A percentile compares a stretch with the other conserved stretches of the same genome.
Evolutionary conservation across 2,113 vertebrate species (phyloP).

Genomic region (Tragelaphus scriptus): DNA sequence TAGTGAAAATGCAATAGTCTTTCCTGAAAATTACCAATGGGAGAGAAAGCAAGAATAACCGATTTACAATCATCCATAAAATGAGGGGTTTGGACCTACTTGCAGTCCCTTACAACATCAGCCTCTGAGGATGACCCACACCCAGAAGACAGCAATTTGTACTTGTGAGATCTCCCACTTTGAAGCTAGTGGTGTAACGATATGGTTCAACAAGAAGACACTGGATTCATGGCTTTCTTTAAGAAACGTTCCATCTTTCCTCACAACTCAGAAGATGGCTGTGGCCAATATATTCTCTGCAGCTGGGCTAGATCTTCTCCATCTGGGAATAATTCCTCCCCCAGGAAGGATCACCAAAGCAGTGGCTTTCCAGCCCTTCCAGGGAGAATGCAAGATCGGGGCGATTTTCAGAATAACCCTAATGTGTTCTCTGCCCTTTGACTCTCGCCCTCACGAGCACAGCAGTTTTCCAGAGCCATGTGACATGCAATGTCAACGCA

Average conservation of each 20-base stretch:
- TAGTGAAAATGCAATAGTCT: slow-evolving; percentile 3
- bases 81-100: neutral
- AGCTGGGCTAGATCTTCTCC: neutral
- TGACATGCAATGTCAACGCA: fast-evolving
- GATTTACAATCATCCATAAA: neutral
- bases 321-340: neutral
- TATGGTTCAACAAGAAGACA: neutral
- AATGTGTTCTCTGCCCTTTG: neutral
- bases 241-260: neutral
- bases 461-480: too few relatives aligned
- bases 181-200: neutral
- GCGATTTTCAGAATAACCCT: neutral
- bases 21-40: neutral
- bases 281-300: neutral
- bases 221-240: neutral
- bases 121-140: neutral
- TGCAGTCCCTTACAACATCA: neutral
- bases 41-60: neutral
- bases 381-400: neutral
- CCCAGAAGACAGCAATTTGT: neutral
- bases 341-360: neutral
- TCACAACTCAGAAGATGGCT: neutral
- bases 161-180: neutral
- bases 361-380: neutral
- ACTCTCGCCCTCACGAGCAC: neutral